Percentiles rank a stretch among this genome's conserved stretches.
Conservation (phyloP, 2,888 invertebrate species). For the Rotaria macrura region DNA sequence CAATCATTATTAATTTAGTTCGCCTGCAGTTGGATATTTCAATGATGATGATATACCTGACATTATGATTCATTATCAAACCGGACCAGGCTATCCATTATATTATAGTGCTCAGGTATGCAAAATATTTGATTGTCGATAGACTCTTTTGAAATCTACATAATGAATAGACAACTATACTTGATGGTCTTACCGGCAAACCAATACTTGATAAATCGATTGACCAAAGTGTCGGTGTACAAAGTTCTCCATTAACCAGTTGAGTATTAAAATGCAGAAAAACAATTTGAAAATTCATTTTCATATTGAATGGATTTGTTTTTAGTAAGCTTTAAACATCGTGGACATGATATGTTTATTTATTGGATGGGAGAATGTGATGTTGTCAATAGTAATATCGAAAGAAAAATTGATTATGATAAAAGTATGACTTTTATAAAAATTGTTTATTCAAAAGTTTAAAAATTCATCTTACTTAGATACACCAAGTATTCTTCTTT, state of each 20-base stretch:
- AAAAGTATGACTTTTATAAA: slow-evolving; percentile 41
- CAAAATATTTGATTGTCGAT: no score
- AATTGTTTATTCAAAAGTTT: background rate
- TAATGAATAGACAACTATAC: slow-evolving; percentile 52
- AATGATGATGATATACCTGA: slow-evolving; percentile 67
- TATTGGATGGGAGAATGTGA: slow-evolving; percentile 66
- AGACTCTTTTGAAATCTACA: no score
- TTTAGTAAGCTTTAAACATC: slow-evolving; percentile 40
- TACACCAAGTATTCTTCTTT: background rate
- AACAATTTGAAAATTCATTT: background rate
- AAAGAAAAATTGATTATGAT: slow-evolving; percentile 47
- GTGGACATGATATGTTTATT: slow-evolving; percentile 65
- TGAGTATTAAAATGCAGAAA: background rate
- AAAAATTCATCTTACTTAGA: background rate
- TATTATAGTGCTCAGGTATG: slow-evolving; percentile 62
- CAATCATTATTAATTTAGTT: slow-evolving; percentile 49
- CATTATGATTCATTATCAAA: slow-evolving; percentile 63
- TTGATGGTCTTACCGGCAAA: slow-evolving; percentile 59
- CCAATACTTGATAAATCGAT: slow-evolving; percentile 57
- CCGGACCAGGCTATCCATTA: slow-evolving; percentile 63
- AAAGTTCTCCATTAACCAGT: slow-evolving; percentile 45
- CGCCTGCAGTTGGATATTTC: slow-evolving; percentile 67
- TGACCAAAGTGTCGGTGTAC: slow-evolving; percentile 56
- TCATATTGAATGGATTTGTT: background rate
- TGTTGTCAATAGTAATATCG: slow-evolving; percentile 47